Evolutionary conservation across 2,888 invertebrate genomes (phyloP), one percentile per base, ranked within the genome.

Genomic region (Lithophane ornitopus): DNA sequence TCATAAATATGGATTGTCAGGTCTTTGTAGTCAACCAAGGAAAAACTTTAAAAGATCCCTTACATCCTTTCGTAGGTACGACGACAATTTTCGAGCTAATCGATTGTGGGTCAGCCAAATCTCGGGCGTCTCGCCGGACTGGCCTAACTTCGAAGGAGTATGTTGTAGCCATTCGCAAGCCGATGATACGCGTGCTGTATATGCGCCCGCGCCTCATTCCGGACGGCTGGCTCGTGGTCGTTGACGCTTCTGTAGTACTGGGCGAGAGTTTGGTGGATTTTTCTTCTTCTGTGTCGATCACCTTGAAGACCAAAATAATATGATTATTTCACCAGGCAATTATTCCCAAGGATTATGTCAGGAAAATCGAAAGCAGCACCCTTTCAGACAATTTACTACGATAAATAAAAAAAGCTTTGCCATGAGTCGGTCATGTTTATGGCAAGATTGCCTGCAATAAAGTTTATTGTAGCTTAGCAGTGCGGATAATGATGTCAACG

Each of bases 1-100:
- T 44, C 34, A n/a, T n/a, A 70, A 70, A 16, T 9, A 28, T n/a
- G 8, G 9, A 46, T 58, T 26, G 4, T 16, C 6, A 58, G 8
- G n/a, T 75, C 7, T 52, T 76, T 19, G 44, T 16, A 28, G 14
- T 41, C 19, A n/a, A 46, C 22, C 8, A 56, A 14, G n/a, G 4
- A 26, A 46, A n/a, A 59, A 14, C 4, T 44, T 63, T 9, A 49
- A 59, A 58, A 70, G 12, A 56, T 65, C 73, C 97, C 98, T 97
- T 97, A 98, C 98, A 98, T 97, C 98, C 98, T 97, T 98, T 98
- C 16, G 98, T 98, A 46, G 98, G 98, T 78, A 98, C 97, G 49
- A 98, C 97, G 80, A 98, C 97, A 84, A 98, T 98, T 88, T 97
- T 97, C 88, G 97, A 97, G 65, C 97, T 97, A 65, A 97, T 97